A percentile compares a stretch with the other conserved stretches of the same genome.
Evolutionary conservation across 1,140 invertebrate genomes (phyloP).

Genomic region (Drusus annulatus): DNA sequence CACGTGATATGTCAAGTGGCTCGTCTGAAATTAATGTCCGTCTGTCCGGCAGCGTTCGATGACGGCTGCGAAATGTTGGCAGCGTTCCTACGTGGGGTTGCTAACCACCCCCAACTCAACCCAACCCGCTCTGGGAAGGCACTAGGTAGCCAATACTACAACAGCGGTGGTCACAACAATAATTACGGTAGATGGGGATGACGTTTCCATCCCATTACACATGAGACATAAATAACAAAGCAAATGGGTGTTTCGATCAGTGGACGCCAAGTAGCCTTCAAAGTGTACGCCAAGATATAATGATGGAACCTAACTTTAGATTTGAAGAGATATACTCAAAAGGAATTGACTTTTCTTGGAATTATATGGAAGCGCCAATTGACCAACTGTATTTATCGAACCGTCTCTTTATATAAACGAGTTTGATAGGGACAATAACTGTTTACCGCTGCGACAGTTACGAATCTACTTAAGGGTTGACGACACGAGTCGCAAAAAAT

Average conservation of each 20-base stretch:
- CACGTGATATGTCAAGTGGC: conserved; percentile 56
- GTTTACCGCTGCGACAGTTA: too few relatives aligned
- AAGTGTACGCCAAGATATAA: too few relatives aligned
- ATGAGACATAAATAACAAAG: conserved; percentile 41
- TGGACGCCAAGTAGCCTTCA: neutral
- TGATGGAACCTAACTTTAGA: too few relatives aligned
- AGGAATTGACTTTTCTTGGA: too few relatives aligned
- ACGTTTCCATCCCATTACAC: conserved; percentile 44
- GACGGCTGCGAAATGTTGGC: conserved; percentile 48
- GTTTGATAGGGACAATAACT: too few relatives aligned
- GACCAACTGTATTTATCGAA: too few relatives aligned
- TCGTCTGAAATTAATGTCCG: conserved; percentile 52
- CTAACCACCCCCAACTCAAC: neutral
- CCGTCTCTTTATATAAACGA: too few relatives aligned
- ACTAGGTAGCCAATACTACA: neutral
- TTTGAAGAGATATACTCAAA: too few relatives aligned
- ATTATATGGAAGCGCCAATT: too few relatives aligned
- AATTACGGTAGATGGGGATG: conserved; percentile 43
- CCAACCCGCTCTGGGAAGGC: too few relatives aligned
- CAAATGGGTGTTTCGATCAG: conserved; percentile 2
- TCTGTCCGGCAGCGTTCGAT: conserved; percentile 45
- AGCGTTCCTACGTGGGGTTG: conserved; percentile 10
- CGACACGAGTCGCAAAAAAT: too few relatives aligned
- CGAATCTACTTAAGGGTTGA: too few relatives aligned
- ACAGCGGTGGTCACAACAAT: conserved; percentile 25